Base-by-base conservation (phyloP, 2,888 invertebrate species). In the Euplexia lucipara region DNA sequence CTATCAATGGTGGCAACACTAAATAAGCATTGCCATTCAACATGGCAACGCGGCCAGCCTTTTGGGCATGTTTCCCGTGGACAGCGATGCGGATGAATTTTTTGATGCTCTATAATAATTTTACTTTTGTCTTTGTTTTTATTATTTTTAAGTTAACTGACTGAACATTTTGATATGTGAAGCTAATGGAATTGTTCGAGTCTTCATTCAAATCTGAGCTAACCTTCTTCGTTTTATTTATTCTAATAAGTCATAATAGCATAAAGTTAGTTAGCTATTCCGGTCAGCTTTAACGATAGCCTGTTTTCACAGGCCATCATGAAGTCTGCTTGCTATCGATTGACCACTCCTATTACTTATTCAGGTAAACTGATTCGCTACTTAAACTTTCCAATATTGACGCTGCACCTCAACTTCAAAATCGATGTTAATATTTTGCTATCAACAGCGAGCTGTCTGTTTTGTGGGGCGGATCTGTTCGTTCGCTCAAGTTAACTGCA, bases 101-200 rank as follows among this genome's bases (percentile, higher is more conserved):
- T n/a, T n/a, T n/a, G n/a, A n/a, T n/a, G n/a, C n/a, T n/a, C n/a
- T n/a, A n/a, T n/a, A n/a, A n/a, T n/a, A n/a, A n/a, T n/a, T n/a
- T n/a, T n/a, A n/a, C n/a, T n/a, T n/a, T n/a, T n/a, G n/a, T n/a
- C n/a, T n/a, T n/a, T n/a, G n/a, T n/a, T n/a, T n/a, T n/a, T n/a
- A n/a, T n/a, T n/a, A n/a, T n/a, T n/a, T n/a, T n/a, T n/a, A n/a
- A n/a, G n/a, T n/a, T n/a, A n/a, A n/a, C 68, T 69, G 68, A 39
- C 37, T 18, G 22, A 53, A 53, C 52, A 32, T 69, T 68, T 60
- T 60, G 69, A 69, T 59, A 47, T 35, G 69, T 52, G 47, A 52
- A 42, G n/a, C 60, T 47, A 52, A 42, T 52, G 39, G 41, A 41
- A 68, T 52, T 39, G 14, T 34, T 34, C 35, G 6, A 34, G 39